Evolutionary conservation across 2,113 vertebrate genomes (phyloP), one percentile per base, ranked within the genome.

Genomic region (Gopherus flavomarginatus): DNA sequence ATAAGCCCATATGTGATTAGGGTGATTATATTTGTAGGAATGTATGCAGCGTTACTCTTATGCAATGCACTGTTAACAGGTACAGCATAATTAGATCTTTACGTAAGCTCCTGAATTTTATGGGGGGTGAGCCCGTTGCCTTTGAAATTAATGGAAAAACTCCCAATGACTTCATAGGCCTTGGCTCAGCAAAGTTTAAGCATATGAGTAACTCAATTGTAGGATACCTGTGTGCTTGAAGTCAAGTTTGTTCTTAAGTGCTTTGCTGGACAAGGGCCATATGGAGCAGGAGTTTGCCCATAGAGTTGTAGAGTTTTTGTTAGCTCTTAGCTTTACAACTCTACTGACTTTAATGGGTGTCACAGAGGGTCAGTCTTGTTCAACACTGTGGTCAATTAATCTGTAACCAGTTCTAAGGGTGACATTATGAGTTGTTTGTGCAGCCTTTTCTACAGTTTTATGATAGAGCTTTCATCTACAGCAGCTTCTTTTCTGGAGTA

Each of bases 331-430:
- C 9, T 83, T 65, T 11, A 5, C 35, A 0, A 0, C n/a, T 9
- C 12, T 85, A 3, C 8, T 0, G 1, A 14, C 31, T 2, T 2
- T 0, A 0, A 42, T 5, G 50, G 14, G 8, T 49, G n/a, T 6
- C 78, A 84, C 49, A 22, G 44, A 1, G 6, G 1, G 24, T 11
- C 0, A 1, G n/a, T 5, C 49, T 72, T 83, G 56, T 26, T 54
- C 65, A 50, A 1, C 1, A 0, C 5, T 53, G 47, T 0, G 0
- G 42, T 44, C 1, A 2, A 44, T 10, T 0, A 0, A 0, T 17
- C 19, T 13, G 17, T 4, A 1, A 24, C 12, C 6, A 6, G 19
- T 72, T 2, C 35, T 4, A 57, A 4, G 56, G 19, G 26, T 27
- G 22, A 54, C 59, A 35, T 31, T 35, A 26, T 6, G 44, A 49